phyloP scores from a whole-genome alignment of 2,888 invertebrate species.

The Eurois occulta region DNA sequence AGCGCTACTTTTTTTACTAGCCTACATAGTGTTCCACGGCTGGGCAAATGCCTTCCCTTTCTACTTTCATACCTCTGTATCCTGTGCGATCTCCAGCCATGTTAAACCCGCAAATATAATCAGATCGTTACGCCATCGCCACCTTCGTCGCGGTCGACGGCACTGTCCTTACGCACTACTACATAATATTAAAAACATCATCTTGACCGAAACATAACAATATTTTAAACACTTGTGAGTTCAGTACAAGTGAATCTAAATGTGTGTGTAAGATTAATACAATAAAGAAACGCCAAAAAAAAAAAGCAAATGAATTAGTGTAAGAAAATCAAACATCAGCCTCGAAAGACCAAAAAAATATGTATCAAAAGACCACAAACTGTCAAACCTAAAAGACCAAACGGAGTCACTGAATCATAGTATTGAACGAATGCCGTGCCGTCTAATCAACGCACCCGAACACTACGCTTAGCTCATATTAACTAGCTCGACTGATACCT shows the following conservation, averaged over 20 bases:
- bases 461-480: conserved; percentile 65
- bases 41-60: not conserved
- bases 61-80: too few species aligned
- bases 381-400: not conserved
- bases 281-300: too few species aligned
- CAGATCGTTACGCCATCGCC: too few species aligned
- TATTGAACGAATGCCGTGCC: conserved; percentile 9
- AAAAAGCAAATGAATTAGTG: too few species aligned
- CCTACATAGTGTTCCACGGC: too few species aligned
- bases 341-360: not conserved
- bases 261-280: not conserved
- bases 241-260: too few species aligned
- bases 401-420: not conserved
- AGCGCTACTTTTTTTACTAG: too few species aligned
- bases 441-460: conserved; percentile 47
- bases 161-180: too few species aligned
- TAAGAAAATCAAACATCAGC: too few species aligned
- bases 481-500: conserved; percentile 64
- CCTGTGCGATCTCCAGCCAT: too few species aligned
- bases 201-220: not conserved
- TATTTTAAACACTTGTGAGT: not conserved
- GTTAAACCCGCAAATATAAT: too few species aligned
- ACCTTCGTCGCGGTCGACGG: too few species aligned
- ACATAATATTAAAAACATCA: not conserved
- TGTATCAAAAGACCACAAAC: not conserved